phyloP scores from a whole-genome alignment of 2,888 invertebrate species.

The Stramonita haemastoma region DNA sequence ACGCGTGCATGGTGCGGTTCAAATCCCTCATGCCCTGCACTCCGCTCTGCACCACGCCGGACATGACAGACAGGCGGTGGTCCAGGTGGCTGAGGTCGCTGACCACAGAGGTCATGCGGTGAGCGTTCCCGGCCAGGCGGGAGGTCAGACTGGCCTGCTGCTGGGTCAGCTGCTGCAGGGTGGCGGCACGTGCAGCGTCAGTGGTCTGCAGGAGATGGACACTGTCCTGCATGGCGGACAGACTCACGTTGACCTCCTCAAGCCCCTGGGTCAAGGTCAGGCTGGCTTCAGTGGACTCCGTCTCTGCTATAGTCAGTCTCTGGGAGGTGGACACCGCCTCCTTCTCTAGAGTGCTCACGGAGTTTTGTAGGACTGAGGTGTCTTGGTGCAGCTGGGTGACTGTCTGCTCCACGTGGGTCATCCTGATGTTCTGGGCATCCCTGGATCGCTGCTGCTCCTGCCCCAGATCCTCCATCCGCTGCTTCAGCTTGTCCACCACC shows the following conservation, averaged over 20 bases:
- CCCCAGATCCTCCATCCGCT: neutral
- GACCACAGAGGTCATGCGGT: neutral
- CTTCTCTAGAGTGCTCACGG: neutral
- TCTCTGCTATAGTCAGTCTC: neutral
- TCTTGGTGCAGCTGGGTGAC: constrained; percentile 9
- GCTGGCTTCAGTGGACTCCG: neutral
- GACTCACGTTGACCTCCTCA: neutral
- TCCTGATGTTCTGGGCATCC: neutral
- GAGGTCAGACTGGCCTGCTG: constrained; percentile 15
- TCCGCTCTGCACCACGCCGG: neutral
- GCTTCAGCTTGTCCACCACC: neutral
- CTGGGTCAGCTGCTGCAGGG: constrained; percentile 2
- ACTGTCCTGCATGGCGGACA: neutral
- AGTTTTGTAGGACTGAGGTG: neutral
- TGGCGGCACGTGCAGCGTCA: neutral
- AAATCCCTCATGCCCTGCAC: neutral
- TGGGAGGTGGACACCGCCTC: neutral
- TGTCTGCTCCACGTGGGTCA: neutral
- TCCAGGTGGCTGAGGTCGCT: neutral
- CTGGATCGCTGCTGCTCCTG: neutral
- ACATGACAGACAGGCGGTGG: constrained; percentile 19
- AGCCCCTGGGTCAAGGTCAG: neutral
- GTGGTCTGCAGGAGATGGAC: neutral
- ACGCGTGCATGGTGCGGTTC: neutral
- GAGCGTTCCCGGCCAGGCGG: constrained; percentile 16